A percentile compares a stretch with the other conserved stretches of the same genome.
phyloP scores from a whole-genome alignment of 2,113 vertebrate species.

The Nymphicus hollandicus region DNA sequence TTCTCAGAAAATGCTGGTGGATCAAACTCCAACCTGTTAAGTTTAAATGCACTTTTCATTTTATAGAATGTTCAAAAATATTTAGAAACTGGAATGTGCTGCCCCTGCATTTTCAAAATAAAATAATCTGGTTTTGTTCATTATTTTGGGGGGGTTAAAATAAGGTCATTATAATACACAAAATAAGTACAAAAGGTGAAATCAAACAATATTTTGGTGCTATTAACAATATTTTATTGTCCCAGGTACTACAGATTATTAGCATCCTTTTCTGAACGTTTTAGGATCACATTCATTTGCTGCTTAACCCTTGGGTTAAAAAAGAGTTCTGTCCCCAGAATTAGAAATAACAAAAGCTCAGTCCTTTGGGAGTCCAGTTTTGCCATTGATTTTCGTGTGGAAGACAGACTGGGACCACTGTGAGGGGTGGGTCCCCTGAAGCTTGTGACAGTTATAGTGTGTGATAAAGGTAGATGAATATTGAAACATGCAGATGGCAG shows the following conservation, averaged over 20 bases:
- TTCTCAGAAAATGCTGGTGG: neutral
- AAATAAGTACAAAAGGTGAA: neutral
- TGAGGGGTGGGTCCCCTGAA: neutral
- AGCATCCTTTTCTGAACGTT: neutral
- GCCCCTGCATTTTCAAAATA: neutral
- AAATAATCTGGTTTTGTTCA: neutral
- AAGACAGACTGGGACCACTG: neutral
- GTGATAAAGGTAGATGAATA: constrained; percentile 7
- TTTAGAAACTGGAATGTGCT: neutral
- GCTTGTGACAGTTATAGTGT: neutral
- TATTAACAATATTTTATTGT: neutral
- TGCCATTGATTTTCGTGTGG: neutral
- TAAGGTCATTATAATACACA: neutral
- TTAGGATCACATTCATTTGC: neutral
- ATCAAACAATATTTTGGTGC: neutral
- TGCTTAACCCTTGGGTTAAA: neutral
- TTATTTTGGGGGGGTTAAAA: neutral
- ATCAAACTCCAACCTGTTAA: neutral
- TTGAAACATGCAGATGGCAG: neutral
- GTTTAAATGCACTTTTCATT: neutral
- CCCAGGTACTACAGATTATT: neutral
- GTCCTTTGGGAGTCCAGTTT: neutral
- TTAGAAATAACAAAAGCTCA: neutral
- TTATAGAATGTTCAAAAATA: neutral
- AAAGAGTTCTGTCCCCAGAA: neutral